Evolutionary conservation across 1,140 invertebrate genomes (phyloP), one percentile per base, ranked within the genome.

Genomic region (Platyscapa corneri): DNA sequence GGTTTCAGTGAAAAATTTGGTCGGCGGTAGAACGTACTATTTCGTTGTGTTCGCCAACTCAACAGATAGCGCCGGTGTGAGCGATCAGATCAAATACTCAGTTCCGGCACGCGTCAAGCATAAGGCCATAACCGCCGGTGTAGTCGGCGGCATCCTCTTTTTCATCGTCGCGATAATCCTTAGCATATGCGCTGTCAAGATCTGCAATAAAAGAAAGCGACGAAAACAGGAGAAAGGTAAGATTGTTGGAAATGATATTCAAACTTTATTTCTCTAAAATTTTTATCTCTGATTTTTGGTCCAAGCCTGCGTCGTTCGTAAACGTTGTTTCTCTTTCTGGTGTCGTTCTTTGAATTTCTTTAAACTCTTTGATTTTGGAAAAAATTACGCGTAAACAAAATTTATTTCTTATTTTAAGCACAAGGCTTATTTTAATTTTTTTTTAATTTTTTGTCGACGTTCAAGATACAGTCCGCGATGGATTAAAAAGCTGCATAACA

Each of bases 161-260:
- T 98, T 98, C 95, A 97, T 98, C 90, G 97, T 98, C 89, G 97
- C 98, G 91, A 98, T 99, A 93, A 98, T 98, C 91, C 95, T 98
- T 89, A 98, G 97, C 86, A 97, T 99, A 90, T 98, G 98, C 95
- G 97, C 97, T 88, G 98, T 99, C 89, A 99, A 99, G 95, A 98
- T 98, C 92, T 98, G 98, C 95, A 98, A 98, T 95, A 98, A 98
- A 94, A 94, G 97, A 91, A 98, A 98, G 94, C 95, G 97, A 93
- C 96, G 97, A 95, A 98, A 98, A 96, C 97, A 98, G 94, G 97
- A 98, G 94, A 98, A 98, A 97, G 97, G 98, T 98, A 95, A 87
- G 75, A 2, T 3, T 76, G 10, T 49, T 42, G 7, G 20, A 6
- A 60, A 27, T 5, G 3, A 6, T 60, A 46, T 46, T 46, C 42